phyloP scores from a whole-genome alignment of 2,797 vertebrate species.

The Bufotes viridis region DNA sequence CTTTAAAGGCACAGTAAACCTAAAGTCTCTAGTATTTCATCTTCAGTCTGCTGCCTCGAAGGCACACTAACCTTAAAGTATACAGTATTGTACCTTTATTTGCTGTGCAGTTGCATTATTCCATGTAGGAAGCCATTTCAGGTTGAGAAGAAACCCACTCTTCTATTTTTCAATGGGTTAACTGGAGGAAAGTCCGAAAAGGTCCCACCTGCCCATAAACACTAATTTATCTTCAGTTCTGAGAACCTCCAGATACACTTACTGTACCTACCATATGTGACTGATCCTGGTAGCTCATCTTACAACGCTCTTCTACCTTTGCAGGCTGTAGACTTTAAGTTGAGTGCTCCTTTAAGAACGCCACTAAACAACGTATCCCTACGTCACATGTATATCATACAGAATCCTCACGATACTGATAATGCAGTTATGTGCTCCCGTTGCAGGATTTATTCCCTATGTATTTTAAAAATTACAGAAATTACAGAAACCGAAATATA shows the following conservation, averaged over 20 bases:
- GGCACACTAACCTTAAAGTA: not conserved
- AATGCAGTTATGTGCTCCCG: slow-evolving; percentile 25
- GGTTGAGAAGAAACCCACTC: not conserved
- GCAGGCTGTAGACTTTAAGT: not conserved
- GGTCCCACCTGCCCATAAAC: not conserved
- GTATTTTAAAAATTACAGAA: slow-evolving; percentile 65
- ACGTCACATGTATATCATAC: slow-evolving; percentile 43
- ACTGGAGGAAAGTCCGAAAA: not conserved
- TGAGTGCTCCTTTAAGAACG: not conserved
- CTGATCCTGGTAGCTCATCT: not conserved
- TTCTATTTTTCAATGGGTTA: not conserved
- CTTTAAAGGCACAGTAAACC: not conserved
- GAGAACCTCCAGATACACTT: not conserved
- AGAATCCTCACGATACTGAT: slow-evolving; percentile 59
- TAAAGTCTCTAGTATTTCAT: not conserved
- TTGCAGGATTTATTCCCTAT: slow-evolving; percentile 57
- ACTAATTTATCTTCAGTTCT: no score
- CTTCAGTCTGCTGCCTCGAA: no score
- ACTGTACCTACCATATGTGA: not conserved
- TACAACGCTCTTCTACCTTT: not conserved
- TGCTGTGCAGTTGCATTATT: not conserved
- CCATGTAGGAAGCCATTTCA: not conserved
- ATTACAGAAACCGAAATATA: slow-evolving; percentile 66
- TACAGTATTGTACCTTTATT: not conserved
- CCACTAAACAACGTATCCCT: not conserved